Evolutionary conservation across 2,113 vertebrate species (phyloP), one percentile per base, ranked within the genome.

Genomic region (Ellobius talpinus): DNA sequence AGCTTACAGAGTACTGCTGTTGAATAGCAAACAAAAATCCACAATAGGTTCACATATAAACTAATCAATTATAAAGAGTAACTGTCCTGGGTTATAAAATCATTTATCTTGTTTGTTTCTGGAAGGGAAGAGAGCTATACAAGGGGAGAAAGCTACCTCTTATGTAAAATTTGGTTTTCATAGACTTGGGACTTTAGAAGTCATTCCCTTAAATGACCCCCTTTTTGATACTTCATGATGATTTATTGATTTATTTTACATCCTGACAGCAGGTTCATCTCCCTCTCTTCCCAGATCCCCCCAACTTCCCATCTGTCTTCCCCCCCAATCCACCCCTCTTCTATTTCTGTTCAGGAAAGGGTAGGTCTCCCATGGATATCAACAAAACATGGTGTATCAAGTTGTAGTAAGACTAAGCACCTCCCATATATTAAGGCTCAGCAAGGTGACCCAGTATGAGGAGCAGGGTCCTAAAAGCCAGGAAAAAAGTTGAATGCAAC

Each of bases 31-130:
- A 52, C 68, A 65, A 82, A 52, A 92, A 90, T 74, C 91, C 19
- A 65, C 26, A 93, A 55, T 74, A 55, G 6, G 58, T 76, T 77
- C 61, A 66, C 33, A 10, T 50, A 66, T 45, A 52, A 94, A 87
- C 72, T 78, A 90, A 84, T 68, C 93, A 26, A 86, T 73, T 88
- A 73, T 63, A 72, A 95, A 94, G 90, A 63, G 52, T 6, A 26
- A 50, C 74, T 90, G 2, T 74, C 55, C n/a, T 89, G 45, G 81
- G 36, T 45, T 87, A 55, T 47, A 92, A 73, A 89, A 68, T 23
- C 39, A 77, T 66, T 81, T 93, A 11, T 96, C 72, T 96, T 87
- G 52, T 26, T 79, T 90, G 55, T 4, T 68, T 96, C 14, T 3
- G 39, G 19, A 89, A 50, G 42, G 24, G 63, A 10, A 65, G 63